Evolutionary conservation across 2,888 invertebrate species (phyloP), one percentile per base, ranked within the genome.

Genomic region (Lycocerus yunnanus): DNA sequence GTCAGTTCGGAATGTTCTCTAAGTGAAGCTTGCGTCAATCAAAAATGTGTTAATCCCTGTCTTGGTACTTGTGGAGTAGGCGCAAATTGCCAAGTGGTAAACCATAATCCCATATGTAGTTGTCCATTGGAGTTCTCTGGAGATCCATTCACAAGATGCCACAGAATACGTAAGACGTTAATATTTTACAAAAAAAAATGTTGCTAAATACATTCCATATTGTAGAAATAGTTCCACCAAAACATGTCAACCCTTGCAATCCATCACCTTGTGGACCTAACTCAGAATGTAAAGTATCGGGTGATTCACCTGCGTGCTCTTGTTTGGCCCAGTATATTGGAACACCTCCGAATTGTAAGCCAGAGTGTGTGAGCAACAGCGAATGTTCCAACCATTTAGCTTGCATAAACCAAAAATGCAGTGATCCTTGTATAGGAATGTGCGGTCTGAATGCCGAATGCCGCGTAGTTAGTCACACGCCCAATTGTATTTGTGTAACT

Each of bases 391-490:
- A 90, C 82, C 90, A 92, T 80, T 87, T 90, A 83, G 93, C 94
- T 59, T 95, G 95, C 83, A 89, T 93, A 11, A 92, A 92, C 82
- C 91, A 92, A 82, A 93, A 93, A 88, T 95, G 95, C 84, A 90
- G 89, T 86, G 92, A 93, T 84, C 94, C 94, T 5, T 94, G 95
- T 82, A 89, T 90, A 58, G 90, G 91, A 73, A 90, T 92, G 13
- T 96, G 95, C 83, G 94, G 94, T 59, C 84, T 86, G 63, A 92
- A 92, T 84, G 93, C 95, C 11, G 90, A 92, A 80, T 95, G 95
- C 82, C 90, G 91, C 66, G 93, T 94, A 4, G 90, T 93, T 4
- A 94, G 93, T 82, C 94, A 94, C 81, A 91, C 92, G 78, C 90
- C 90, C 1, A 88, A 89, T 72, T 90, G 92, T 82, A 87, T 89